Percentiles rank a stretch among this genome's conserved stretches.
phyloP scores from a whole-genome alignment of 1,140 invertebrate species.

The Brachystomella parvula region DNA sequence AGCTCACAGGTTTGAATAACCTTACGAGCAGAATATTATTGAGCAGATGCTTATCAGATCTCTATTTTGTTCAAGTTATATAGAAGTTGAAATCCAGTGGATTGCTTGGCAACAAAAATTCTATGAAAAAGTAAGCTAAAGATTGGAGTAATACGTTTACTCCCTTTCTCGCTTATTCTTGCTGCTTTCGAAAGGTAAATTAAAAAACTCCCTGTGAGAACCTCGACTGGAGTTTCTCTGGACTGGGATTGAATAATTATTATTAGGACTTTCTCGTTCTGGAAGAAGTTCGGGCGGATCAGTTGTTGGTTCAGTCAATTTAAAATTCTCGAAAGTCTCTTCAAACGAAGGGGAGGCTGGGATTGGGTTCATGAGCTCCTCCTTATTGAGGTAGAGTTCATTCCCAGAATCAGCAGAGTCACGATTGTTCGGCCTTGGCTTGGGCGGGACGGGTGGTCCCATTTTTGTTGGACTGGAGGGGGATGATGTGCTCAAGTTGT shows the following conservation, averaged over 20 bases:
- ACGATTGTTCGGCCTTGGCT: slow-evolving; percentile 19
- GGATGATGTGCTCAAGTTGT: background rate
- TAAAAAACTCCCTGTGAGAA: slow-evolving; percentile 3
- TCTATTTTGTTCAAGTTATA: too few species aligned
- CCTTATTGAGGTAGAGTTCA: slow-evolving; percentile 20
- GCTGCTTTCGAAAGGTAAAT: slow-evolving; percentile 3
- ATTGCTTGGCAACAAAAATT: too few species aligned
- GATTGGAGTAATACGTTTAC: background rate
- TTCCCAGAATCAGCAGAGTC: background rate
- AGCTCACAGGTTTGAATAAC: too few species aligned
- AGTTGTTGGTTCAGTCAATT: background rate
- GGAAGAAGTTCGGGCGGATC: background rate
- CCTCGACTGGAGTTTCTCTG: background rate
- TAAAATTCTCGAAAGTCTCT: background rate
- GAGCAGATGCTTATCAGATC: too few species aligned
- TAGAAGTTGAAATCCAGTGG: too few species aligned
- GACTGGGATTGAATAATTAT: background rate
- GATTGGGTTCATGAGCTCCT: slow-evolving; percentile 9
- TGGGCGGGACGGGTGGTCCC: slow-evolving; percentile 32
- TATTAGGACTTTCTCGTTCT: background rate
- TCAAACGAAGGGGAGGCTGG: background rate
- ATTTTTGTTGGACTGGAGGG: slow-evolving; percentile 2
- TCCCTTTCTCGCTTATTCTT: background rate
- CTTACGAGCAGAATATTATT: too few species aligned
- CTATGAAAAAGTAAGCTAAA: too few species aligned